Conservation (phyloP, 2,113 vertebrate species). For the Mormyrus lacerda region DNA sequence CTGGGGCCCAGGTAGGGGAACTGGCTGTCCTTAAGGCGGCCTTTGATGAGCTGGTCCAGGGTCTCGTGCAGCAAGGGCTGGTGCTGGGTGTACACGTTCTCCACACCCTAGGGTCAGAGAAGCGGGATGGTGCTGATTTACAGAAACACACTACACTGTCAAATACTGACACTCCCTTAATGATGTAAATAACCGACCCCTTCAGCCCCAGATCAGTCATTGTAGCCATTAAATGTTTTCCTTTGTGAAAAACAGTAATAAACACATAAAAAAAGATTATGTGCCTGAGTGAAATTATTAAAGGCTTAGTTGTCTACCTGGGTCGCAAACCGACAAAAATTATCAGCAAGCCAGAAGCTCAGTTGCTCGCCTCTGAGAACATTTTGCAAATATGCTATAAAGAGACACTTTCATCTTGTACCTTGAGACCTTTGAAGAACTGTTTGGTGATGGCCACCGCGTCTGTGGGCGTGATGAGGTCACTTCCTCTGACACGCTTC, state of each 20-base stretch:
- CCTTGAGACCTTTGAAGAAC: slow-evolving; percentile 96
- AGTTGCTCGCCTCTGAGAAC: not conserved
- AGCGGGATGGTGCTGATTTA: not conserved
- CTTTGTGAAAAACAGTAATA: not conserved
- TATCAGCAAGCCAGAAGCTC: not conserved
- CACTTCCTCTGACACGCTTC: slow-evolving; percentile 81
- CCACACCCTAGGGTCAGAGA: slow-evolving; percentile 69
- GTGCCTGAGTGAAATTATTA: not conserved
- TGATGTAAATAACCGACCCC: not conserved
- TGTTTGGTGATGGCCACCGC: slow-evolving; percentile 94
- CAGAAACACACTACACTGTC: not conserved
- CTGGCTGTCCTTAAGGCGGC: slow-evolving; percentile 83
- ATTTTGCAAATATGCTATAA: not conserved
- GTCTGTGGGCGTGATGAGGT: slow-evolving; percentile 85
- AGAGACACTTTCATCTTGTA: slow-evolving; percentile 35
- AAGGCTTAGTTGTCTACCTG: not conserved
- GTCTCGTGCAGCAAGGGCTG: slow-evolving; percentile 88
- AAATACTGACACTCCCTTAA: not conserved
- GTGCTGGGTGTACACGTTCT: slow-evolving; percentile 94
- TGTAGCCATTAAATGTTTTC: not conserved
- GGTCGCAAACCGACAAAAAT: not conserved
- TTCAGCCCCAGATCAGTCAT: not conserved
- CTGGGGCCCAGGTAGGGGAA: slow-evolving; percentile 89
- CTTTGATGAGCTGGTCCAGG: slow-evolving; percentile 91
- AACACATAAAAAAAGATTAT: not conserved